A percentile compares a stretch with the other conserved stretches of the same genome.
Evolutionary conservation across 2,888 invertebrate species (phyloP).

Genomic region (Xanthorhoe spadicearia): DNA sequence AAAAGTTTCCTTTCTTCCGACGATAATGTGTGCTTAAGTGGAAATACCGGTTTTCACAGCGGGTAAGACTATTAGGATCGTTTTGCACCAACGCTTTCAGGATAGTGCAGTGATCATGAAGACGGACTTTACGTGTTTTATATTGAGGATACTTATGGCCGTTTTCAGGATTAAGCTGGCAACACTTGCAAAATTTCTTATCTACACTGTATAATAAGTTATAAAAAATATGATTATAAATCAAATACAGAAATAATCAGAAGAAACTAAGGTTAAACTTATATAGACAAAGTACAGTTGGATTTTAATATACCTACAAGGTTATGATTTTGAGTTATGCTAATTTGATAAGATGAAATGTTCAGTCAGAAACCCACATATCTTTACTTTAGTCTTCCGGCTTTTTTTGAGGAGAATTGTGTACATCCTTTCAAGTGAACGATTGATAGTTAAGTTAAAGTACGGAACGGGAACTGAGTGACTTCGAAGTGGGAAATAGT

Average conservation of each 20-base stretch:
- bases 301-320: background rate
- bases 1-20: conserved; percentile 2
- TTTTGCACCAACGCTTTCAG: conserved; percentile 40
- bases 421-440: background rate
- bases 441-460: conserved; percentile 10
- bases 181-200: background rate
- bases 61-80: conserved; percentile 27
- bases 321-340: background rate
- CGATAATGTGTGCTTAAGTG: conserved; percentile 24
- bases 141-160: background rate
- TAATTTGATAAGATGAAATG: background rate
- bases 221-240: no score
- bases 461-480: conserved; percentile 46
- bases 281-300: no score
- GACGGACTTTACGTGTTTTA: background rate
- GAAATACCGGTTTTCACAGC: conserved; percentile 28
- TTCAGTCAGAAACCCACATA: background rate
- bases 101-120: conserved; percentile 25
- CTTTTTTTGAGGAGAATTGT: background rate
- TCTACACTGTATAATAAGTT: no score
- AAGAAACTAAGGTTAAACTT: no score
- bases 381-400: background rate
- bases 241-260: no score
- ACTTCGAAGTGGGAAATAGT: conserved; percentile 34
- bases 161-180: background rate